phyloP scores from a whole-genome alignment of 2,113 vertebrate genomes.

The Platysternon megacephalum region DNA sequence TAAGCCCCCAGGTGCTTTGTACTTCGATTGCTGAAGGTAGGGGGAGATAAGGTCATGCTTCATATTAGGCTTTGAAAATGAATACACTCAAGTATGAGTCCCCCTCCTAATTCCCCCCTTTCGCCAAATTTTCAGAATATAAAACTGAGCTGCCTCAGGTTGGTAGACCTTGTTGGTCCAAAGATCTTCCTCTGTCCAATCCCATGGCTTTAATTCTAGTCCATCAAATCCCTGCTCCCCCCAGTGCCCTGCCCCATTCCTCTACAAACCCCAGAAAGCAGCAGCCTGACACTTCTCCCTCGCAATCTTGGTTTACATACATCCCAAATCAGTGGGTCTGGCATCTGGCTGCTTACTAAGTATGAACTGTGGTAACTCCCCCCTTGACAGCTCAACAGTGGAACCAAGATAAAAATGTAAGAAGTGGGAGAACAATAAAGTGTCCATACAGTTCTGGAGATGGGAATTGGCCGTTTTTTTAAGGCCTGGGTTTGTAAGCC shows the following conservation, averaged over 20 bases:
- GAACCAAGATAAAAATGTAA: rapidly evolving
- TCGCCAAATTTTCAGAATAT: background rate
- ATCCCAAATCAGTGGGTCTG: background rate
- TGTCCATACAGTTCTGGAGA: background rate
- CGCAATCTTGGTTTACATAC: background rate
- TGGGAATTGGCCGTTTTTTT: background rate
- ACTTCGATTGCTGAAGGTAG: background rate
- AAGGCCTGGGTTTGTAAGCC: background rate
- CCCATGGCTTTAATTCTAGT: background rate
- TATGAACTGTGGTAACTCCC: background rate
- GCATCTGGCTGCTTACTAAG: background rate
- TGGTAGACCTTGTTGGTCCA: background rate
- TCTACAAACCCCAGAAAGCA: background rate
- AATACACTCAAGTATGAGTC: rapidly evolving
- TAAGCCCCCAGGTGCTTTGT: background rate
- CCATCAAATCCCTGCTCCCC: background rate
- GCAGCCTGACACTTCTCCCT: background rate
- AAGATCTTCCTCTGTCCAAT: background rate
- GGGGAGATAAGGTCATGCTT: background rate
- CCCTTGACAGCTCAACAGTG: background rate
- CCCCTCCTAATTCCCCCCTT: background rate
- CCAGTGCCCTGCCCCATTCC: background rate
- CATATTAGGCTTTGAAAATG: background rate
- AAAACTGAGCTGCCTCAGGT: background rate
- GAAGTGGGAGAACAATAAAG: rapidly evolving